phyloP scores from a whole-genome alignment of 2,113 vertebrate genomes.

The Mungos mungo region DNA sequence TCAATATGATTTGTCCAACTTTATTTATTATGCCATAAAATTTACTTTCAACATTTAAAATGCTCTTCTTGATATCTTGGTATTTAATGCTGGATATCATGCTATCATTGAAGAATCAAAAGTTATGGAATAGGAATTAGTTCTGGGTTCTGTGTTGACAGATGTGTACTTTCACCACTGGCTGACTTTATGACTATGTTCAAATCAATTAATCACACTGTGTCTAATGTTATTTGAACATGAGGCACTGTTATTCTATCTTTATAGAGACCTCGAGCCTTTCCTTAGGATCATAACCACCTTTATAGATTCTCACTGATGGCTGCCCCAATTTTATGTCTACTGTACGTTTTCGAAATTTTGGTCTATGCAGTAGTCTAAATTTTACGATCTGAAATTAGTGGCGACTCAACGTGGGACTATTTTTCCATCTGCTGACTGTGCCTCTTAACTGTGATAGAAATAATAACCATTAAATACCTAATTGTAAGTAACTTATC shows the following conservation, averaged over 20 bases:
- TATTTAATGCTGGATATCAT: constrained; percentile 42
- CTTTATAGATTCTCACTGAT: not conserved
- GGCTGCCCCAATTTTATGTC: not conserved
- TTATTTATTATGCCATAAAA: constrained; percentile 63
- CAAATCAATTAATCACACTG: constrained; percentile 24
- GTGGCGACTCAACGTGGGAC: not conserved
- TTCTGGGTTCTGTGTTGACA: not conserved
- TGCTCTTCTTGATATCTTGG: not conserved
- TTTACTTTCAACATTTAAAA: constrained; percentile 52
- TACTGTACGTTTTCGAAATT: not conserved
- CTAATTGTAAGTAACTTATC: not conserved
- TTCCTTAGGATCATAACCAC: not conserved
- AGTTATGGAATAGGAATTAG: constrained; percentile 6
- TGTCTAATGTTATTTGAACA: constrained; percentile 40
- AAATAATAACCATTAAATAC: not conserved
- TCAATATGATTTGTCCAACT: constrained; percentile 49
- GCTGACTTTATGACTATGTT: constrained; percentile 30
- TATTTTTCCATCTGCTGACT: not conserved
- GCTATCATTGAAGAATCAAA: constrained; percentile 3
- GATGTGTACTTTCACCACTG: not conserved
- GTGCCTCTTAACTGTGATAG: not conserved
- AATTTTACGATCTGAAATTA: constrained; percentile 5
- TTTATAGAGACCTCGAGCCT: not conserved
- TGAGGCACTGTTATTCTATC: constrained; percentile 6
- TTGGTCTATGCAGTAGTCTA: not conserved